These are phyloP conservation scores for Theocolax elegans DNA, from an alignment of 1,140 invertebrate species.

Conservation along the genomic window DNA sequence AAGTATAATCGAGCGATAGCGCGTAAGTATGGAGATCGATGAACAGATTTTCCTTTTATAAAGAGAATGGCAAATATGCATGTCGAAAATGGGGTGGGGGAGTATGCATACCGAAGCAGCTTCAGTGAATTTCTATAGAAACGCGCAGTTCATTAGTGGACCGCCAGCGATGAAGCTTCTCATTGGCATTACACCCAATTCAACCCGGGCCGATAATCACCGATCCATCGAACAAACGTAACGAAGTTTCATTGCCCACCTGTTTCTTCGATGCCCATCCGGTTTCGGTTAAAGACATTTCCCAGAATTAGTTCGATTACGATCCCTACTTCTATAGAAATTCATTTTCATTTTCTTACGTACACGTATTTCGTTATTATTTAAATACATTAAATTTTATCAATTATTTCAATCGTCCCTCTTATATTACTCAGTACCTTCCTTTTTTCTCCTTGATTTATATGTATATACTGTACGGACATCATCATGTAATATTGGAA, in stretches of 20 bases:
- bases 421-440: too few relatives aligned
- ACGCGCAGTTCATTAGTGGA: not conserved
- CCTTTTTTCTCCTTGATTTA: too few relatives aligned
- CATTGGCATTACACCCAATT: slow-evolving; percentile 5
- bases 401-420: not conserved
- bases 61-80: too few relatives aligned
- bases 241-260: slow-evolving; percentile 26
- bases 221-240: not conserved
- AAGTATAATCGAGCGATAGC: too few relatives aligned
- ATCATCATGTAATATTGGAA: too few relatives aligned
- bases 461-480: too few relatives aligned
- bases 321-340: not conserved
- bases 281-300: slow-evolving; percentile 1
- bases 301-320: not conserved
- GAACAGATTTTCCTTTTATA: too few relatives aligned
- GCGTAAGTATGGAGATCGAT: too few relatives aligned
- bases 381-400: too few relatives aligned
- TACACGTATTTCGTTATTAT: not conserved
- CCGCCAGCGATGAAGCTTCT: not conserved
- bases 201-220: slow-evolving; percentile 1
- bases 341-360: not conserved
- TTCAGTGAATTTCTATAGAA: too few relatives aligned
- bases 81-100: too few relatives aligned
- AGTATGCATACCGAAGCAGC: too few relatives aligned
- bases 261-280: not conserved